Evolutionary conservation across 2,888 invertebrate species (phyloP), one percentile per base, ranked within the genome.

Genomic region (Phyto melanocephala): DNA sequence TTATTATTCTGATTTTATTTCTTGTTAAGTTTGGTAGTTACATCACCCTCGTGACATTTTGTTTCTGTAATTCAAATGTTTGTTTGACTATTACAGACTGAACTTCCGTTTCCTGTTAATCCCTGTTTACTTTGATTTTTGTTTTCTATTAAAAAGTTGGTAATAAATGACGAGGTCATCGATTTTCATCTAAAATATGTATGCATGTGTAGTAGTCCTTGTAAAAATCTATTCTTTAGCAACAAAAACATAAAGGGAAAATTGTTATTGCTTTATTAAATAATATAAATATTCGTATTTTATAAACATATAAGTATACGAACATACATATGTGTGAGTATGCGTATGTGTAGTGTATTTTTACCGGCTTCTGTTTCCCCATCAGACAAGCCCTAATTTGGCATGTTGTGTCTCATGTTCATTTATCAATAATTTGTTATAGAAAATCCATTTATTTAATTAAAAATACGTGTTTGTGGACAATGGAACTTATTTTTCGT

Each of bases 101-200:
- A 74, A 76, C 79, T 84, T 83, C 84, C 84, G 83, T 60, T 85
- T 85, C 85, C 85, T 83, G 85, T 65, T 83, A 80, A 82, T 76
- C 82, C 82, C 84, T 76, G 33, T 68, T 54, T 60, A 54, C 40
- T 28, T 52, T 63, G 11, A 56, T 17, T 63, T 63, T 42, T 47
- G 22, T 58, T 50, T 68, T 17, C 28, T 24, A 54, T 45, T 24
- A 15, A n/a, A 22, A 65, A 67, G 52, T 76, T 45, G 24, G 42
- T 63, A 62, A 75, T 68, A 71, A 52, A 70, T 63, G 75, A 60
- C 52, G 37, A 75, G 47, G 75, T 67, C 67, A 82, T 82, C 79
- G 79, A 82, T 71, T 79, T 79, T 40, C 40, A 35, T 68, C 20
- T 15, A 37, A 52, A 17, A 65, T 28, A 28, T 28, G 3, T n/a